Conservation (phyloP, 30 jellyfish, hydroid and myxozoan species). For the Hydractinia symbiolongicarpus region DNA sequence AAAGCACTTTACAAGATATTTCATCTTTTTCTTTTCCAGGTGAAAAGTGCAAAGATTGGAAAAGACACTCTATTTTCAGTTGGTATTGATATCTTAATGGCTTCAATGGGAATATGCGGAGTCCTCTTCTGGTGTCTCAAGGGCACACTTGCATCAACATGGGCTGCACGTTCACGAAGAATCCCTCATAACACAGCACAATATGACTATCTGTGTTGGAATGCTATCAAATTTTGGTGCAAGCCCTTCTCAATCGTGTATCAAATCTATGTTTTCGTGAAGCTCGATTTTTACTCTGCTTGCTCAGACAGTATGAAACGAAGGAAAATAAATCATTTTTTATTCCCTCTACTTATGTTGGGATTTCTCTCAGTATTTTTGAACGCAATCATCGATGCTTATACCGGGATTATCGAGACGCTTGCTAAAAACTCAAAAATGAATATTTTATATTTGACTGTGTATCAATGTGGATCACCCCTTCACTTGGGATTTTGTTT, state of each 20-base stretch:
- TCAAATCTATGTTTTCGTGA: not conserved
- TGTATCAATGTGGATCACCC: constrained; percentile 1
- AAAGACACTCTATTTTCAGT: not conserved
- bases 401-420: not conserved
- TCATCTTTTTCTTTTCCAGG: too few relatives aligned
- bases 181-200: not conserved
- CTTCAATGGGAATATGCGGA: constrained; percentile 6
- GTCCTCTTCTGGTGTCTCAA: constrained; percentile 8
- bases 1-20: too few relatives aligned
- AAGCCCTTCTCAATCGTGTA: not conserved
- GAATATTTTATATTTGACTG: not conserved
- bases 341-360: not conserved
- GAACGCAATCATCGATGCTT: constrained; percentile 1
- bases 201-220: not conserved
- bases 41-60: too few relatives aligned
- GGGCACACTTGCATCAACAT: not conserved
- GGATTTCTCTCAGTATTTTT: not conserved
- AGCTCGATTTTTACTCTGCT: not conserved
- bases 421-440: not conserved
- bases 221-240: not conserved
- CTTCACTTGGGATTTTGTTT: constrained; percentile 10
- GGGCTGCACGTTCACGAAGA: not conserved
- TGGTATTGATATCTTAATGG: not conserved
- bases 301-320: not conserved
- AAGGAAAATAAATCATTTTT: not conserved